These are phyloP conservation scores for Trichoplusia ni DNA, from an alignment of 1,140 invertebrate genomes.

Conservation along the genomic window DNA sequence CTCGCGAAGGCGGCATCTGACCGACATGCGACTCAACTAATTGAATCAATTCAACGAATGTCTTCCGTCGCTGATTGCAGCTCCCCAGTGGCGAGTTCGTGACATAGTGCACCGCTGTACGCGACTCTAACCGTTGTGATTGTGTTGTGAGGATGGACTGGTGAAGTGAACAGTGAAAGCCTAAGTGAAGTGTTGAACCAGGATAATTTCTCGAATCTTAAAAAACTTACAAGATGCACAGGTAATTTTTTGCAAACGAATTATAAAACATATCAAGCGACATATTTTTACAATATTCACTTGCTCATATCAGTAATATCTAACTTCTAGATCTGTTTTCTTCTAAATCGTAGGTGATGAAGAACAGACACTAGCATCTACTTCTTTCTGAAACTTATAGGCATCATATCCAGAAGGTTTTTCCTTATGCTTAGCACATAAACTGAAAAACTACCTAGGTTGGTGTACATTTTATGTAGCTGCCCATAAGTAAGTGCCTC, in stretches of 20 bases:
- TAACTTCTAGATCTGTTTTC: too few species aligned
- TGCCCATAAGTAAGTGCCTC: too few species aligned
- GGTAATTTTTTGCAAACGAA: not conserved
- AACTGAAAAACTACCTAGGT: too few species aligned
- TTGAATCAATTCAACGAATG: slow-evolving; percentile 74
- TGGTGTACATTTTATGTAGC: too few species aligned
- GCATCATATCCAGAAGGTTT: too few species aligned
- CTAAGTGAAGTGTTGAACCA: not conserved
- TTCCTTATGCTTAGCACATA: too few species aligned
- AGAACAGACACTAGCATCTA: too few species aligned
- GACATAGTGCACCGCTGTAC: slow-evolving; percentile 33
- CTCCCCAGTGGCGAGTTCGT: slow-evolving; percentile 30
- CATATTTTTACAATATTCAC: too few species aligned
- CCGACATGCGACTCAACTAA: slow-evolving; percentile 48
- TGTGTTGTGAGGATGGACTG: slow-evolving; percentile 38
- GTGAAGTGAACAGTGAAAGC: slow-evolving; percentile 25
- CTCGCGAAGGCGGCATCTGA: slow-evolving; percentile 36
- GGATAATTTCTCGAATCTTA: not conserved
- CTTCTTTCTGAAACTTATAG: too few species aligned
- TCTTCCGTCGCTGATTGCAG: slow-evolving; percentile 65
- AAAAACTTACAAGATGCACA: slow-evolving; percentile 21
- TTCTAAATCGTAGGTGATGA: too few species aligned
- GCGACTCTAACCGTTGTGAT: slow-evolving; percentile 4
- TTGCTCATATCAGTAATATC: too few species aligned
- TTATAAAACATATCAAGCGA: too few species aligned